A percentile compares a stretch with the other conserved stretches of the same genome.
Evolutionary conservation across 2,113 vertebrate genomes (phyloP).

Genomic region (Cephalopterus ornatus): DNA sequence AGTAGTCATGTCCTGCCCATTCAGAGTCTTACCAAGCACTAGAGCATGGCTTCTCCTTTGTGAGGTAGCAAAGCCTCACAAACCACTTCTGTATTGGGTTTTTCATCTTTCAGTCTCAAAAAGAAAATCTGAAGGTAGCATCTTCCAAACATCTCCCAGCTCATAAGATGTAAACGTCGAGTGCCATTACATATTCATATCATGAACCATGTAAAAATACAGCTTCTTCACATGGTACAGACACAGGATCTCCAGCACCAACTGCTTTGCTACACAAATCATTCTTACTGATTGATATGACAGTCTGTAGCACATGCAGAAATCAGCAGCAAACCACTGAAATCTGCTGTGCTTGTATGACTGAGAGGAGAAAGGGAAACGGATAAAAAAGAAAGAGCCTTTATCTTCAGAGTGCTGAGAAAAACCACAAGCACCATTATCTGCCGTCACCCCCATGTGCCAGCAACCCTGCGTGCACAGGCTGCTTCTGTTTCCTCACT

Average conservation of each 20-base stretch:
- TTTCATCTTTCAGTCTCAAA: not conserved
- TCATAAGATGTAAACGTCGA: not conserved
- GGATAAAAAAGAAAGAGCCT: not conserved
- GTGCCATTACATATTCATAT: not conserved
- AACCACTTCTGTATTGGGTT: not conserved
- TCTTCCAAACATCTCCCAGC: not conserved
- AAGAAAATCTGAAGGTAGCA: not conserved
- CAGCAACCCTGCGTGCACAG: not conserved
- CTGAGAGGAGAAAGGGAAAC: not conserved
- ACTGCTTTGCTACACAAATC: not conserved
- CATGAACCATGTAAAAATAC: not conserved
- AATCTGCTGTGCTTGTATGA: not conserved
- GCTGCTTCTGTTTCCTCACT: not conserved
- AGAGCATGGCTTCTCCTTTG: not conserved
- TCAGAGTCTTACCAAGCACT: not conserved
- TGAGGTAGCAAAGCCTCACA: not conserved
- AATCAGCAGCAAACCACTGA: not conserved
- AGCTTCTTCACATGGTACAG: rapidly evolving
- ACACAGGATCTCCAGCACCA: not conserved
- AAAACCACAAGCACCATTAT: not conserved
- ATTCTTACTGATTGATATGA: not conserved
- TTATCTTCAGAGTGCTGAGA: not conserved
- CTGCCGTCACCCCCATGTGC: not conserved
- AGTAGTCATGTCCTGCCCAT: not conserved
- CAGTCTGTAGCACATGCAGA: not conserved